A percentile compares a stretch with the other conserved stretches of the same genome.
Conservation (phyloP, 2,113 vertebrate genomes). For the Scytalopus superciliaris region DNA sequence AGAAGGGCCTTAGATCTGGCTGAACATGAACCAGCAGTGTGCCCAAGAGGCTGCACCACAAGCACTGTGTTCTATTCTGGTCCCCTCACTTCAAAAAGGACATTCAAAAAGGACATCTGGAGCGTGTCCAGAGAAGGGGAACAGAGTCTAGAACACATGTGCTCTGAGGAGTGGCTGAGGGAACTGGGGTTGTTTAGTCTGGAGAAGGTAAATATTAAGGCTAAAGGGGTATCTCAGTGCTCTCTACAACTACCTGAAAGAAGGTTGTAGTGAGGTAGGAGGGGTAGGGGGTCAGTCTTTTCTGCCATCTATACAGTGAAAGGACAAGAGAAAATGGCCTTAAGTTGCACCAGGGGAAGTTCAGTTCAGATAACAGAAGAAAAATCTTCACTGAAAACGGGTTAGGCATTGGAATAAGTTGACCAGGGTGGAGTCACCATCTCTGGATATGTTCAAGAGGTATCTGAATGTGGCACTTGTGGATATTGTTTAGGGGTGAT, state of each 20-base stretch:
- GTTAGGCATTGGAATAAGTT: background rate
- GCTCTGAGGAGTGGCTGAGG: background rate
- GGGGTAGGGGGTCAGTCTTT: background rate
- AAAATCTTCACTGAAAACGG: background rate
- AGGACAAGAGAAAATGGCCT: background rate
- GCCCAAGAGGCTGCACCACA: background rate
- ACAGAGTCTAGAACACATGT: accelerated
- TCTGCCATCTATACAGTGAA: background rate
- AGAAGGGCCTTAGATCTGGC: accelerated
- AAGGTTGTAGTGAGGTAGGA: background rate
- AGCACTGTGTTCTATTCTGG: background rate
- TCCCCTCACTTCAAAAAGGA: background rate
- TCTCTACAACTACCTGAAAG: background rate
- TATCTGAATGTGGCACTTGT: background rate
- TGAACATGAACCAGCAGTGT: background rate
- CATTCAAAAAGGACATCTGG: background rate
- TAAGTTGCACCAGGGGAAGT: background rate
- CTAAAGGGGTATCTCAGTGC: background rate
- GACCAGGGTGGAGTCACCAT: background rate
- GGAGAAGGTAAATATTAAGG: background rate
- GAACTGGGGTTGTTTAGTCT: background rate
- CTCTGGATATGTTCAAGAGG: background rate
- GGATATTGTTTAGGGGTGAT: background rate
- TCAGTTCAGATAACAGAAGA: background rate
- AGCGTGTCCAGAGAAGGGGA: background rate